Conservation (phyloP, 2,888 invertebrate genomes). For the Phytoseiulus persimilis region DNA sequence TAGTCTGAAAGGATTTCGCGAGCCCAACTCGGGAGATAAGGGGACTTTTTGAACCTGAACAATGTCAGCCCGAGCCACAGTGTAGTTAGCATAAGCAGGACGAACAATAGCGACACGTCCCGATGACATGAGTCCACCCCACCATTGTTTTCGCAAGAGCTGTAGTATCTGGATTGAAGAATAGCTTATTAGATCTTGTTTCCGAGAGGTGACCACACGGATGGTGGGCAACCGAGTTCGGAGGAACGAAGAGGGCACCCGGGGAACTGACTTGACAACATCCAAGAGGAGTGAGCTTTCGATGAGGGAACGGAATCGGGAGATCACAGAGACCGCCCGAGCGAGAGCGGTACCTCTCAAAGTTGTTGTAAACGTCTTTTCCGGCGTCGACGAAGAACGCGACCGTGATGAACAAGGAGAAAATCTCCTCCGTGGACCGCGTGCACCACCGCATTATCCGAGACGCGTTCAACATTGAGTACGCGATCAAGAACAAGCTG, state of each 20-base stretch:
- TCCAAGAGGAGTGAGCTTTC: too few relatives aligned
- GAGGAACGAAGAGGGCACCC: too few relatives aligned
- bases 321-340: too few relatives aligned
- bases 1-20: slow-evolving; percentile 51
- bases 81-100: slow-evolving; percentile 54
- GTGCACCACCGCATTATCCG: slow-evolving; percentile 54
- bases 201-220: not conserved
- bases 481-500: slow-evolving; percentile 53
- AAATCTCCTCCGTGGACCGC: slow-evolving; percentile 55
- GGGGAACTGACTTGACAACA: too few relatives aligned
- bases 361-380: slow-evolving; percentile 46
- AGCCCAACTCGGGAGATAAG: slow-evolving; percentile 50
- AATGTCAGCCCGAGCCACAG: slow-evolving; percentile 54
- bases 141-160: slow-evolving; percentile 13
- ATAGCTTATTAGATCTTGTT: not conserved
- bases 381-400: slow-evolving; percentile 54
- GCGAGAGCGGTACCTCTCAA: slow-evolving; percentile 49
- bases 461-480: slow-evolving; percentile 52
- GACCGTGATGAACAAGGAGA: slow-evolving; percentile 54
- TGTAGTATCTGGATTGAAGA: slow-evolving; percentile 25
- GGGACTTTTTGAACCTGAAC: slow-evolving; percentile 54
- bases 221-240: not conserved
- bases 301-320: too few relatives aligned
- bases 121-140: slow-evolving; percentile 48
- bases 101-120: slow-evolving; percentile 53